These are phyloP conservation scores for Vulpes lagopus DNA, from an alignment of 2,113 vertebrate species.

Conservation along the genomic window DNA sequence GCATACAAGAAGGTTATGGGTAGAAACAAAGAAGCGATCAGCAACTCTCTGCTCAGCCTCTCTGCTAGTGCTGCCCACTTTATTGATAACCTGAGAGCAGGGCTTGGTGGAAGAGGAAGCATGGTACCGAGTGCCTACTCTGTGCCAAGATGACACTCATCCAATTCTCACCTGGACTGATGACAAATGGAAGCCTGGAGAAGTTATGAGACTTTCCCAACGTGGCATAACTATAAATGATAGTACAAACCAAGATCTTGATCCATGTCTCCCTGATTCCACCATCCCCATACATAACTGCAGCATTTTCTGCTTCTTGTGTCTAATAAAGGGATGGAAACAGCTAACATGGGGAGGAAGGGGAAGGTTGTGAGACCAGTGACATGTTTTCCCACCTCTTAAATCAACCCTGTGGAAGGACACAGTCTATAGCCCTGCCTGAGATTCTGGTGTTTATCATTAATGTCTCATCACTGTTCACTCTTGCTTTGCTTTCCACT, in stretches of 20 bases:
- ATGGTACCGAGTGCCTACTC: neutral
- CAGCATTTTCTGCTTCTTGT: neutral
- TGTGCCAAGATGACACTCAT: too few relatives aligned
- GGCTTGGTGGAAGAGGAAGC: neutral
- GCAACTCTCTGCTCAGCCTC: neutral
- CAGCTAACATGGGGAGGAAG: neutral
- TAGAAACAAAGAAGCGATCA: neutral
- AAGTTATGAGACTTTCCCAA: neutral
- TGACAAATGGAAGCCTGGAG: neutral
- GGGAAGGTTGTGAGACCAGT: neutral
- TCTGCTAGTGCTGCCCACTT: neutral
- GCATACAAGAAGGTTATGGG: neutral
- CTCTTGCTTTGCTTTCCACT: neutral
- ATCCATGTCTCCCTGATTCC: accelerated
- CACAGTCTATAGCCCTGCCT: neutral
- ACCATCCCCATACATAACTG: neutral
- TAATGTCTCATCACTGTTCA: neutral
- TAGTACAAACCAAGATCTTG: neutral
- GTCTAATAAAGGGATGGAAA: neutral
- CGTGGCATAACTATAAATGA: neutral
- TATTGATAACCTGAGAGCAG: neutral
- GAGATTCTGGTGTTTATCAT: neutral
- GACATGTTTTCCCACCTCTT: neutral
- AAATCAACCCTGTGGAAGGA: neutral
- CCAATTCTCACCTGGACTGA: neutral